phyloP scores from a whole-genome alignment of 2,888 invertebrate species.

The Celastrina argiolus region DNA sequence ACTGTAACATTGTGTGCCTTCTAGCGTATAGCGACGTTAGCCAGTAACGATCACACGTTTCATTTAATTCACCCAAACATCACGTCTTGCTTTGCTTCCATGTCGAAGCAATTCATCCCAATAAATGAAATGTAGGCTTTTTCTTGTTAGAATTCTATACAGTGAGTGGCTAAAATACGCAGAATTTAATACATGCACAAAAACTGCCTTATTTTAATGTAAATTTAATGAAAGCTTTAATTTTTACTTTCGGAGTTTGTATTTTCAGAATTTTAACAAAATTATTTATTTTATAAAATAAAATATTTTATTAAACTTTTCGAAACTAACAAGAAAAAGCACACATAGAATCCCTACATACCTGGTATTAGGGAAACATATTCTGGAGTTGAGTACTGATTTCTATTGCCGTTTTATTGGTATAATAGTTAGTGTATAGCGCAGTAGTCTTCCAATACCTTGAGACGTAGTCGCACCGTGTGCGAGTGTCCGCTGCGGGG shows the following conservation, averaged over 20 bases:
- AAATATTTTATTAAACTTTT: background rate
- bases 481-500: slow-evolving; percentile 66
- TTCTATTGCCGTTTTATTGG: slow-evolving; percentile 42
- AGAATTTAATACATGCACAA: background rate
- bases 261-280: slow-evolving; percentile 1
- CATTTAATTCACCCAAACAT: slow-evolving; percentile 30
- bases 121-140: background rate
- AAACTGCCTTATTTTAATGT: background rate
- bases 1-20: slow-evolving; percentile 77
- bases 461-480: slow-evolving; percentile 55
- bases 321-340: background rate
- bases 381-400: slow-evolving; percentile 12
- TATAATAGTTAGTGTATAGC: slow-evolving; percentile 70
- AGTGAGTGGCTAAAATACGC: background rate
- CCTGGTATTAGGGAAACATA: slow-evolving; percentile 3
- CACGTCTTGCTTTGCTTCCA: slow-evolving; percentile 9
- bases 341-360: background rate
- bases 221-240: background rate
- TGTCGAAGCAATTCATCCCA: background rate
- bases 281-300: background rate
- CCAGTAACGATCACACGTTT: slow-evolving; percentile 66
- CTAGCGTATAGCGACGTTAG: slow-evolving; percentile 75
- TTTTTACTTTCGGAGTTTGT: background rate
- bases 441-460: slow-evolving; percentile 77
- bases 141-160: background rate